A percentile compares a stretch with the other conserved stretches of the same genome.
Conservation (phyloP, 30 jellyfish, hydroid and myxozoan genomes). For the Turritopsis rubra region DNA sequence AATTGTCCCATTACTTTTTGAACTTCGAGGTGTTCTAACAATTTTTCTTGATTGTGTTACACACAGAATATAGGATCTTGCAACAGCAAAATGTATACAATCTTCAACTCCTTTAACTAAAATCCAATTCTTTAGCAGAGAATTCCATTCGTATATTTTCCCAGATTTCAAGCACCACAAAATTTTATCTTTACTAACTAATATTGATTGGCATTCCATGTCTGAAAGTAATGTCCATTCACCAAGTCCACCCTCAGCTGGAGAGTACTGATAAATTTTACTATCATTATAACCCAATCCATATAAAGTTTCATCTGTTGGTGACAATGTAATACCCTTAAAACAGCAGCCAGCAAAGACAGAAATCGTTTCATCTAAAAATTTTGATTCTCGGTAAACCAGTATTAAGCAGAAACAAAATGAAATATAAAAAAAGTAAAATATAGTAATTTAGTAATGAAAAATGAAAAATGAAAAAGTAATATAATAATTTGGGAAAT, state of each 20-base stretch:
- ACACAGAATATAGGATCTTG: neutral
- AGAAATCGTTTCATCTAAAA: neutral
- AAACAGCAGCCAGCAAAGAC: neutral
- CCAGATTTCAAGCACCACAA: constrained; percentile 5
- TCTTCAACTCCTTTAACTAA: too few relatives aligned
- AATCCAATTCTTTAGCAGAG: neutral
- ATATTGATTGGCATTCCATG: neutral
- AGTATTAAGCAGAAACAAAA: too few relatives aligned
- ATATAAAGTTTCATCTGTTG: neutral
- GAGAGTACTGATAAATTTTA: neutral
- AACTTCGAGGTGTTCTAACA: neutral
- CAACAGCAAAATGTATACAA: neutral
- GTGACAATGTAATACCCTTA: neutral
- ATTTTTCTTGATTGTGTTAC: neutral
- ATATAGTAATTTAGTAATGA: neutral
- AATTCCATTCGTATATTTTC: neutral
- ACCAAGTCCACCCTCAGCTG: constrained; percentile 1
- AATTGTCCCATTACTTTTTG: neutral
- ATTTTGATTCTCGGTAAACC: neutral
- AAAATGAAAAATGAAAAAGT: neutral
- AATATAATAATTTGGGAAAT: too few relatives aligned
- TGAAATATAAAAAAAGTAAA: too few relatives aligned
- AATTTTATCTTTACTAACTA: neutral
- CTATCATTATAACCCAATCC: neutral
- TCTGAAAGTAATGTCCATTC: neutral